These are phyloP conservation scores for Tauraco erythrolophus DNA, from an alignment of 2,113 vertebrate genomes.

Conservation along the genomic window DNA sequence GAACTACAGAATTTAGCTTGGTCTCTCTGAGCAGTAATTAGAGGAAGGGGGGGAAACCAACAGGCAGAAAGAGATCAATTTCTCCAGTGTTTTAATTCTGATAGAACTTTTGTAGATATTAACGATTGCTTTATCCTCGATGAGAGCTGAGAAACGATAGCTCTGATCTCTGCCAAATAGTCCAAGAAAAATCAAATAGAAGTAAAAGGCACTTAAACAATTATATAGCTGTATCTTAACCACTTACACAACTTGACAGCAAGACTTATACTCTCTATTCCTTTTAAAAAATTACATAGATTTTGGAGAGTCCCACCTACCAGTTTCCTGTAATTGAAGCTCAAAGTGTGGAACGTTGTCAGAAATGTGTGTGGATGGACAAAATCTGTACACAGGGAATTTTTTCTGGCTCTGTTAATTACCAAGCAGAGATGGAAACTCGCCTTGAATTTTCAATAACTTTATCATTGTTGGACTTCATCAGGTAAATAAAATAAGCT, in stretches of 20 bases:
- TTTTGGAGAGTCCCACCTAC: conserved; percentile 67
- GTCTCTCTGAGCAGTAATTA: background rate
- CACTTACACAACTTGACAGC: background rate
- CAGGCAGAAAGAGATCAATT: background rate
- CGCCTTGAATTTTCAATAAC: conserved; percentile 79
- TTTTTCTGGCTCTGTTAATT: conserved; percentile 78
- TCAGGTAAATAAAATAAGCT: conserved; percentile 83
- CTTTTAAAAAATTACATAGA: conserved; percentile 64
- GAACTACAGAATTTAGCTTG: background rate
- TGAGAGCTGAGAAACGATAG: background rate
- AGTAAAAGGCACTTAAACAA: background rate
- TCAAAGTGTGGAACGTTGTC: conserved; percentile 70
- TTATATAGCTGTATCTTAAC: background rate
- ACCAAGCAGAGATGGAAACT: conserved; percentile 67
- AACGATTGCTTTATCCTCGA: background rate
- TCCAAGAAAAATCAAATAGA: background rate
- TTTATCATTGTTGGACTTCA: conserved; percentile 87
- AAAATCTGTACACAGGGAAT: conserved; percentile 76
- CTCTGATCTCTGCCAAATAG: background rate
- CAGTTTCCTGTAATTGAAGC: conserved; percentile 65
- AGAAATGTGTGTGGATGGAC: conserved; percentile 79
- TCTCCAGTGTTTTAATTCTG: background rate
- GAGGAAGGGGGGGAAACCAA: rapidly evolving
- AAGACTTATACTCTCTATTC: background rate
- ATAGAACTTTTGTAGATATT: background rate